Conservation (phyloP, 1,140 invertebrate species). For the Elysia chlorotica region DNA sequence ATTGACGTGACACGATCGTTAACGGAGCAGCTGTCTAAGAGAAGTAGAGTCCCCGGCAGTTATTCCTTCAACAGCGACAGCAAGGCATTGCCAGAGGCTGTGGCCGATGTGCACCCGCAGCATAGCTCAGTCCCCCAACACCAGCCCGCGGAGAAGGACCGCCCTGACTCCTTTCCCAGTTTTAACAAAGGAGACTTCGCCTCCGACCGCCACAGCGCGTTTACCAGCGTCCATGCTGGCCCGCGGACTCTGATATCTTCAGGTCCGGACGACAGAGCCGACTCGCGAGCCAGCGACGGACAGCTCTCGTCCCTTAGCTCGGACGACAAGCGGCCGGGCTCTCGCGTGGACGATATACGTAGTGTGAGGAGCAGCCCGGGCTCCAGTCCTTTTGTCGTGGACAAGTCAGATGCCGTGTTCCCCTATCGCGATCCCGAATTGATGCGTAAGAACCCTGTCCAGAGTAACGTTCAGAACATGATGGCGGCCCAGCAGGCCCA, state of each 20-base stretch:
- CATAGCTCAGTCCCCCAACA: not conserved
- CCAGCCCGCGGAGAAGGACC: not conserved
- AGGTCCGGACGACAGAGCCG: constrained; percentile 39
- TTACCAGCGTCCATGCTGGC: constrained; percentile 23
- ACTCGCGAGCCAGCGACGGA: constrained; percentile 44
- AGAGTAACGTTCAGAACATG: constrained; percentile 45
- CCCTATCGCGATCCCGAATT: constrained; percentile 60
- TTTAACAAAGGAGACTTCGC: not conserved
- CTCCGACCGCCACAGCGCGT: constrained; percentile 25
- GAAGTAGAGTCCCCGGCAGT: constrained; percentile 40
- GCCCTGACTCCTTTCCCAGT: not conserved
- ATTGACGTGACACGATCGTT: constrained; percentile 55
- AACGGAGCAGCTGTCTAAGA: constrained; percentile 54
- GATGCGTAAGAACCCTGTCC: constrained; percentile 58
- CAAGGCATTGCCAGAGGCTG: constrained; percentile 24
- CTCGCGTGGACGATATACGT: constrained; percentile 47
- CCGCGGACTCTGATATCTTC: too few relatives aligned
- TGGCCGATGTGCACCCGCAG: not conserved
- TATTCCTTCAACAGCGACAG: constrained; percentile 35
- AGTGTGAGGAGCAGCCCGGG: constrained; percentile 48
- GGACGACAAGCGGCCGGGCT: constrained; percentile 43
- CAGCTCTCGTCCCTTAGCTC: constrained; percentile 38
- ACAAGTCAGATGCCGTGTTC: constrained; percentile 51
- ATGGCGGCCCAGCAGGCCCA: constrained; percentile 6
- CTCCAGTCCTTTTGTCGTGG: constrained; percentile 56